These are phyloP conservation scores for Corbicula japonica DNA, from an alignment of 2,888 invertebrate species.

Conservation along the genomic window DNA sequence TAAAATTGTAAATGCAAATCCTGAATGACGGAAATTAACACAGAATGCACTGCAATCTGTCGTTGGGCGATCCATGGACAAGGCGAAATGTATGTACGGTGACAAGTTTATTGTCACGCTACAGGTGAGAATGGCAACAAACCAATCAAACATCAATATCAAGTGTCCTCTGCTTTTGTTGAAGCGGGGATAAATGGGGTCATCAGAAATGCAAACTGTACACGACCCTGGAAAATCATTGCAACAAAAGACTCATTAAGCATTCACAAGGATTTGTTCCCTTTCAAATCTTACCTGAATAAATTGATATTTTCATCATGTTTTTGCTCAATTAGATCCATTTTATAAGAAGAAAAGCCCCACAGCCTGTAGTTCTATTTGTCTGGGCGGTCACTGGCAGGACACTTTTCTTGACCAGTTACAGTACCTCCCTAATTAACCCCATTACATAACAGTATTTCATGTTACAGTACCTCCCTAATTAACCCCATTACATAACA, in stretches of 20 bases:
- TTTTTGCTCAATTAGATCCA: constrained; percentile 64
- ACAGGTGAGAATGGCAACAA: constrained; percentile 60
- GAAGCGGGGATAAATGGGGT: constrained; percentile 48
- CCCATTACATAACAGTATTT: too few species aligned
- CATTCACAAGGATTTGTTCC: constrained; percentile 46
- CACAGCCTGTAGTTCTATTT: constrained; percentile 13
- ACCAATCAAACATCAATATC: constrained; percentile 67
- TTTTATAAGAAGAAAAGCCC: constrained; percentile 39
- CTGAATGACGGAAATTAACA: constrained; percentile 59
- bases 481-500: too few species aligned
- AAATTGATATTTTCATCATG: constrained; percentile 67
- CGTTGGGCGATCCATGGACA: constrained; percentile 26
- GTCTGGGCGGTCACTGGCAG: constrained; percentile 58
- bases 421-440: too few species aligned
- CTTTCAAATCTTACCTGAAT: constrained; percentile 49
- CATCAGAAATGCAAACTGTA: constrained; percentile 56
- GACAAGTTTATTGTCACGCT: constrained; percentile 33
- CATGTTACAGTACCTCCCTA: too few species aligned
- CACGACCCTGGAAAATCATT: constrained; percentile 62
- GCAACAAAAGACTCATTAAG: constrained; percentile 50
- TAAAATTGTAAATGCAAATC: constrained; percentile 24
- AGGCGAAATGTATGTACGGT: constrained; percentile 24
- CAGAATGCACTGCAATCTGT: constrained; percentile 62
- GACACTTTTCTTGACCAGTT: too few species aligned
- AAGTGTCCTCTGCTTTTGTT: constrained; percentile 60